Conservation (phyloP, 2,888 invertebrate genomes). For the Apocheima hispidaria region DNA sequence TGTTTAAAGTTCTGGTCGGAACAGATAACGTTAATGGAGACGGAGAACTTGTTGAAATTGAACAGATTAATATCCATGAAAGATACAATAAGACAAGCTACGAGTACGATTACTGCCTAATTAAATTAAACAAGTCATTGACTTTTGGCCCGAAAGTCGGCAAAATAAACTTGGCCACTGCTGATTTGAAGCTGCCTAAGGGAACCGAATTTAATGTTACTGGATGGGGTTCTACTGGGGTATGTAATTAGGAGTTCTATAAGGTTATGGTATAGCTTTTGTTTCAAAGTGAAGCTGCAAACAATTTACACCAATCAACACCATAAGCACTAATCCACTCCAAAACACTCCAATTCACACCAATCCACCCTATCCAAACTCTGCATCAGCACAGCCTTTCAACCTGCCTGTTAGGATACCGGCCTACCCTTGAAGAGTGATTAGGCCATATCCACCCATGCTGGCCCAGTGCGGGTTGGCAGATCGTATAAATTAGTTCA, state of each 20-base stretch:
- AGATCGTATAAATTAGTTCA: too few species aligned
- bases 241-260: conserved; percentile 1
- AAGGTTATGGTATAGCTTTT: not conserved
- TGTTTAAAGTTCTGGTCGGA: conserved; percentile 11
- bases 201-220: conserved; percentile 5
- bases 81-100: not conserved
- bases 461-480: too few species aligned
- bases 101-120: conserved; percentile 17
- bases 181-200: not conserved
- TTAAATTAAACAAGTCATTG: conserved; percentile 27
- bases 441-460: too few species aligned
- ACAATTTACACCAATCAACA: too few species aligned
- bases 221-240: conserved; percentile 14
- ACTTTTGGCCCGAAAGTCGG: conserved; percentile 13
- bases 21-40: conserved; percentile 3
- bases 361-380: too few species aligned
- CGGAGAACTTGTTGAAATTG: conserved; percentile 11
- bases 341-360: too few species aligned
- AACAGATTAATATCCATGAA: conserved; percentile 6
- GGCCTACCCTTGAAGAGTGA: too few species aligned
- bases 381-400: too few species aligned
- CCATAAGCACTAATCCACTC: too few species aligned
- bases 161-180: not conserved
- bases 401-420: too few species aligned
- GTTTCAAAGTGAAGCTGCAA: not conserved